Conservation (phyloP, 2,797 vertebrate species). For the Microctenopoma stevenorrisi region DNA sequence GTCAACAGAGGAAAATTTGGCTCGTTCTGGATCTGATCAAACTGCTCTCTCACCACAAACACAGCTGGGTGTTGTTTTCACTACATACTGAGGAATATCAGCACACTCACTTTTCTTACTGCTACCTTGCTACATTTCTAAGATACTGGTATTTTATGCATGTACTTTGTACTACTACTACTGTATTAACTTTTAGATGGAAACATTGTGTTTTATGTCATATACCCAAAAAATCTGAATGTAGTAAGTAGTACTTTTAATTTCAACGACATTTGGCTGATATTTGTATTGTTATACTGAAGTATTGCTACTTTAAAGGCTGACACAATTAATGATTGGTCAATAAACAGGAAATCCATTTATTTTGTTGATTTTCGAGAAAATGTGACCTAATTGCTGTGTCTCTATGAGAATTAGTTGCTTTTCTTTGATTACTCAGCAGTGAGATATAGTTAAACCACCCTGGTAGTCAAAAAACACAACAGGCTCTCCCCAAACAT, state of each 20-base stretch:
- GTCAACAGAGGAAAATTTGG: constrained; percentile 26
- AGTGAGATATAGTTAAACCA: background rate
- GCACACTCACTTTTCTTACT: too few relatives aligned
- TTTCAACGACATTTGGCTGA: background rate
- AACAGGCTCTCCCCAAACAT: too few relatives aligned
- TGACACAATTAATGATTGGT: background rate
- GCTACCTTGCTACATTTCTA: background rate
- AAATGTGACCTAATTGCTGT: background rate
- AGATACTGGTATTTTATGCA: background rate
- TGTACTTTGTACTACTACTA: background rate
- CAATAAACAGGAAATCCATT: background rate
- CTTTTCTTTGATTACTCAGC: background rate
- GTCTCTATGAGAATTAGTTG: background rate
- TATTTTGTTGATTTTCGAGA: background rate
- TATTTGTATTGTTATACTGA: background rate
- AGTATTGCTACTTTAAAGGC: background rate
- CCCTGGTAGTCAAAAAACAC: too few relatives aligned
- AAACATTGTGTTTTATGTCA: background rate
- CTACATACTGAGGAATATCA: constrained; percentile 6
- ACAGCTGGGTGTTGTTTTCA: background rate
- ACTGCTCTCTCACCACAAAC: constrained; percentile 38
- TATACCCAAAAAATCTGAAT: background rate
- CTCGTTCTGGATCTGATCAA: constrained; percentile 52
- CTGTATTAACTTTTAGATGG: background rate
- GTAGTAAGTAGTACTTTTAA: background rate